Base-by-base conservation (phyloP, 2,888 invertebrate species). In the Microctonus hyperodae region DNA sequence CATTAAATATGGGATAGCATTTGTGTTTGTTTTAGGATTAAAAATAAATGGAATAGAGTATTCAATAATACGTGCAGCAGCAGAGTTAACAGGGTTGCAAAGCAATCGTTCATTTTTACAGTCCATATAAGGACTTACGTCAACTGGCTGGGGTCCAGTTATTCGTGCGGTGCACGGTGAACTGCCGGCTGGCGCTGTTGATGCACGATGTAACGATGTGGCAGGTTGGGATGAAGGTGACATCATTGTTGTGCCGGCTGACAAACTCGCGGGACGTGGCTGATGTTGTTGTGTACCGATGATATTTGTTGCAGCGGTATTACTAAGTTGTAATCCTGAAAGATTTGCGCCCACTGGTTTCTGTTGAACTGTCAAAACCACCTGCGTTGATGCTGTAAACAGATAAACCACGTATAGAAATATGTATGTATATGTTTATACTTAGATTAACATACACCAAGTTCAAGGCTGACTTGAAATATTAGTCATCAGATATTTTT, bases 141-240 rank as follows among this genome's bases (percentile, higher is more conserved):
- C 94, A 73, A 95, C 96, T 51, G 95, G 95, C 75, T 92, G 91
- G 0, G 95, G 95, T 55, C 91, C 92, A 22, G 94, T 95, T 79
- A 95, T 94, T 60, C 92, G 90, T 75, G 88, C 86, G 77, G 87
- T 84, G 77, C 90, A 83, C 76, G 89, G 85, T 0, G 89, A 88
- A 82, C 90, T 78, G 83, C 87, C 69, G 37, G 80, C 78, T 67
- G 82, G 81, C 33, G 81, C 79, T 33, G 83, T 81, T 25, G 82
- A 78, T 9, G 79, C 79, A 53, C 83, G 74, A 62, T 84, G 83
- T 65, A 84, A 77, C n/a, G 85, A 84, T 50, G 83, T 82, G 37
- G 81, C 78, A 31, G 81, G 78, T 66, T 80, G 79, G 16, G 44
- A 16, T 31, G 79, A 77, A 61, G 81, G 80, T 35, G 83, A 82